phyloP scores from a whole-genome alignment of 2,797 vertebrate genomes.

The Apodemus agrarius region DNA sequence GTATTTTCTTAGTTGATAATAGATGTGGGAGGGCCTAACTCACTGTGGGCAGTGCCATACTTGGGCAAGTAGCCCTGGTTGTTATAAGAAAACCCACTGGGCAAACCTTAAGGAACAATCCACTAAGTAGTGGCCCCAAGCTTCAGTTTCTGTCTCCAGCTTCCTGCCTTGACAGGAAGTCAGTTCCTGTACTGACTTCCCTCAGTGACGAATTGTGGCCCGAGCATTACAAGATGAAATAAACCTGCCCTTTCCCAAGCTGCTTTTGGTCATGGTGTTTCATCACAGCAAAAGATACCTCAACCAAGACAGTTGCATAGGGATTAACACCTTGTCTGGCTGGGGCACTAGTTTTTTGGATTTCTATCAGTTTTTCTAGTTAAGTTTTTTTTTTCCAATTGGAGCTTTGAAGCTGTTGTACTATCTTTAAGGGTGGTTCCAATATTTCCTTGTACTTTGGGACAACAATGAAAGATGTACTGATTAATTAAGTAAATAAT shows the following conservation, averaged over 20 bases:
- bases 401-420: not conserved
- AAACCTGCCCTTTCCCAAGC: not conserved
- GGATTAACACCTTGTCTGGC: not conserved
- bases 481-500: not conserved
- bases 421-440: not conserved
- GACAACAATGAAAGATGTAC: not conserved
- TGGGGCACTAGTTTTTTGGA: not conserved
- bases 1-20: not conserved
- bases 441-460: not conserved
- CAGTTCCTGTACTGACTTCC: not conserved
- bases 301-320: not conserved
- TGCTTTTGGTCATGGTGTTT: not conserved
- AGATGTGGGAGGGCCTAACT: not conserved
- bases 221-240: not conserved
- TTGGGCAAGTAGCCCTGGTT: not conserved
- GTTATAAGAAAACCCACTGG: not conserved
- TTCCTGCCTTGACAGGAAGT: not conserved
- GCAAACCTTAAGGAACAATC: not conserved
- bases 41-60: not conserved
- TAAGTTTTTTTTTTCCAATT: not conserved
- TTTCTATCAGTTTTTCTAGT: constrained; percentile 22
- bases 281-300: not conserved
- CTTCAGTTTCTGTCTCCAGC: not conserved
- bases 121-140: not conserved
- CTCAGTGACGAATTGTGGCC: not conserved